These are phyloP conservation scores for Shinisaurus crocodilurus DNA, from an alignment of 2,113 vertebrate genomes.

Conservation along the genomic window DNA sequence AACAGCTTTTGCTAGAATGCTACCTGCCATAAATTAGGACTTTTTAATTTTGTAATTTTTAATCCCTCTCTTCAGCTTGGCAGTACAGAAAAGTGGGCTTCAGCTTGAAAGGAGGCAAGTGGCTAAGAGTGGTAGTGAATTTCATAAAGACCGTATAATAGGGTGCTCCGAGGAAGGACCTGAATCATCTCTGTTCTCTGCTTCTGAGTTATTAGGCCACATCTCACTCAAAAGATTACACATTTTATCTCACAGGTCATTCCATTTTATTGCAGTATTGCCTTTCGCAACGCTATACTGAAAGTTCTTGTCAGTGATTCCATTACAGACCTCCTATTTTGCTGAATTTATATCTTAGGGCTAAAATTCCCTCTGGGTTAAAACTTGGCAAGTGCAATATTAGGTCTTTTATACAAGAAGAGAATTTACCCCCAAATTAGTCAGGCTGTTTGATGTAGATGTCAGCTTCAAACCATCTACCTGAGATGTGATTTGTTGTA, in stretches of 20 bases:
- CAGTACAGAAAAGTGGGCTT: conserved; percentile 54
- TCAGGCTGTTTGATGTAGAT: conserved; percentile 41
- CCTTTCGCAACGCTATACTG: conserved; percentile 65
- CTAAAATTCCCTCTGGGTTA: conserved; percentile 63
- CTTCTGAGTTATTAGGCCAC: conserved; percentile 66
- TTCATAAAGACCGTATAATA: conserved; percentile 54
- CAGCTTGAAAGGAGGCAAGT: conserved; percentile 57
- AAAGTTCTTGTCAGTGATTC: conserved; percentile 68
- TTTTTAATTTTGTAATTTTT: conserved; percentile 26
- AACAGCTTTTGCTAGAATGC: conserved; percentile 61
- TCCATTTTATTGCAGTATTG: conserved; percentile 65
- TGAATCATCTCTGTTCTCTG: conserved; percentile 46
- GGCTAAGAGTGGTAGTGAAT: conserved; percentile 59
- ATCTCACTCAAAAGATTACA: conserved; percentile 74
- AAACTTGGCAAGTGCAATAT: conserved; percentile 60
- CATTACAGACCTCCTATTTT: conserved; percentile 69
- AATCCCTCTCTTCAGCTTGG: conserved; percentile 56
- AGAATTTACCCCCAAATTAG: conserved; percentile 14
- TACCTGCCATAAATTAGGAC: conserved; percentile 50
- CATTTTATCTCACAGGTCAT: conserved; percentile 67
- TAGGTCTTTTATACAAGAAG: conserved; percentile 50
- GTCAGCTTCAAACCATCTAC: neutral
- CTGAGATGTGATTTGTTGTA: conserved; percentile 47
- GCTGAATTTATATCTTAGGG: conserved; percentile 73
- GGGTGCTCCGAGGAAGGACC: conserved; percentile 34